Evolutionary conservation across 2,888 invertebrate genomes (phyloP).

Genomic region (Leptopilina drosophilae): DNA sequence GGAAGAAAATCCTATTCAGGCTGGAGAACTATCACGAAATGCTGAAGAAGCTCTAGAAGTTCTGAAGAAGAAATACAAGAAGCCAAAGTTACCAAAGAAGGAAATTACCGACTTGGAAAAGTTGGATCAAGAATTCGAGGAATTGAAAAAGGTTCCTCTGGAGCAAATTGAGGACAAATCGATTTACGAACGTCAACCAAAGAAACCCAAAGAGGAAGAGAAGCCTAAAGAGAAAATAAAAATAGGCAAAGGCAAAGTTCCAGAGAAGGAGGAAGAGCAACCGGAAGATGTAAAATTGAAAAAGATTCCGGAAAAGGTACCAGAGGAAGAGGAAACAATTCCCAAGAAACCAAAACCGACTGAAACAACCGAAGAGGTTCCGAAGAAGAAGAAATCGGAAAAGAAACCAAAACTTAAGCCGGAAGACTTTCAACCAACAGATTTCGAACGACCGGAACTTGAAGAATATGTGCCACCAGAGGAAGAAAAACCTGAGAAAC

Average conservation of each 20-base stretch:
- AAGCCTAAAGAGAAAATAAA: slow-evolving; percentile 66
- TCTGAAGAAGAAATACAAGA: slow-evolving; percentile 79
- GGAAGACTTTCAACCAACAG: slow-evolving; percentile 68
- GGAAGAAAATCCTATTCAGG: slow-evolving; percentile 79
- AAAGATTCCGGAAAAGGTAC: slow-evolving; percentile 47
- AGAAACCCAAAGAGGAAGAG: slow-evolving; percentile 69
- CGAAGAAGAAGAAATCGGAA: slow-evolving; percentile 64
- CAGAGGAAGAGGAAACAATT: slow-evolving; percentile 63
- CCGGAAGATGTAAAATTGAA: slow-evolving; percentile 68
- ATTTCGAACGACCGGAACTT: slow-evolving; percentile 72
- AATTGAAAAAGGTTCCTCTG: slow-evolving; percentile 73
- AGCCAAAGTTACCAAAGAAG: slow-evolving; percentile 75
- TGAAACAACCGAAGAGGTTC: slow-evolving; percentile 64
- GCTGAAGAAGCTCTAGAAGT: slow-evolving; percentile 84
- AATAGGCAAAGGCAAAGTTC: slow-evolving; percentile 72
- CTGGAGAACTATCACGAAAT: slow-evolving; percentile 85
- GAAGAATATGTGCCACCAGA: slow-evolving; percentile 72
- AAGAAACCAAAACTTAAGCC: slow-evolving; percentile 64
- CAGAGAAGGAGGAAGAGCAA: slow-evolving; percentile 55
- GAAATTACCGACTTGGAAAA: slow-evolving; percentile 80
- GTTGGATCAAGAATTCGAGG: slow-evolving; percentile 79
- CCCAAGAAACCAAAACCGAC: slow-evolving; percentile 63
- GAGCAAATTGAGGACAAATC: slow-evolving; percentile 73
- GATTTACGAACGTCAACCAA: slow-evolving; percentile 70
- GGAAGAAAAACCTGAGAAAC: slow-evolving; percentile 67